Percentiles rank a stretch among this genome's conserved stretches.
Conservation (phyloP, 2,888 invertebrate species). For the Melitaea athalia region DNA sequence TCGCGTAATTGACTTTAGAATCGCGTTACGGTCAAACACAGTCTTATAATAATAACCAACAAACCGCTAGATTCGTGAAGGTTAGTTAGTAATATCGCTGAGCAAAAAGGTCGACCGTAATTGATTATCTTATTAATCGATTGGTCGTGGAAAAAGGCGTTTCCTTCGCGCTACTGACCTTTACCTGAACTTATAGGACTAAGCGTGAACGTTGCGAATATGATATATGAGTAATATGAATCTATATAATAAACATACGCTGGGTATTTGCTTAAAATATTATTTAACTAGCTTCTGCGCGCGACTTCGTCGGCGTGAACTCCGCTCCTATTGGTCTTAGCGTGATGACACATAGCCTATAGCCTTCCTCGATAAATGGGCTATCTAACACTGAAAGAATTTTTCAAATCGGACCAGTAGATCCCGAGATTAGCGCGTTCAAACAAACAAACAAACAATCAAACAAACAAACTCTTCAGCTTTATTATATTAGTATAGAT, state of each 20-base stretch:
- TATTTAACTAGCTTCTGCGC: too few relatives aligned
- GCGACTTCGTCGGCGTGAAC: too few relatives aligned
- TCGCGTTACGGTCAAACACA: background rate
- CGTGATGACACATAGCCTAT: too few relatives aligned
- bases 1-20: background rate
- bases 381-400: too few relatives aligned
- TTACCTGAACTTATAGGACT: conserved; percentile 2
- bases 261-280: too few relatives aligned
- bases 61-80: conserved; percentile 11
- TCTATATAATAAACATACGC: background rate
- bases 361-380: too few relatives aligned
- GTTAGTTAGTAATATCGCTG: conserved; percentile 17
- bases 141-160: conserved; percentile 20
- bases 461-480: too few relatives aligned
- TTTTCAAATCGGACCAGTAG: too few relatives aligned
- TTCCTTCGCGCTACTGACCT: conserved; percentile 18
- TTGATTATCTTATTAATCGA: conserved; percentile 18
- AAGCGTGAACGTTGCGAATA: background rate
- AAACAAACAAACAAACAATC: too few relatives aligned
- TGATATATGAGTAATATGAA: background rate
- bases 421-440: too few relatives aligned
- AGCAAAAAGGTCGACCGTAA: conserved; percentile 21
- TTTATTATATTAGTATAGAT: too few relatives aligned
- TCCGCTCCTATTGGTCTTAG: too few relatives aligned
- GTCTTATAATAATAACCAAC: conserved; percentile 7